A percentile compares a stretch with the other conserved stretches of the same genome.
Evolutionary conservation across 2,888 invertebrate genomes (phyloP).

Genomic region (Brassicogethes aeneus): DNA sequence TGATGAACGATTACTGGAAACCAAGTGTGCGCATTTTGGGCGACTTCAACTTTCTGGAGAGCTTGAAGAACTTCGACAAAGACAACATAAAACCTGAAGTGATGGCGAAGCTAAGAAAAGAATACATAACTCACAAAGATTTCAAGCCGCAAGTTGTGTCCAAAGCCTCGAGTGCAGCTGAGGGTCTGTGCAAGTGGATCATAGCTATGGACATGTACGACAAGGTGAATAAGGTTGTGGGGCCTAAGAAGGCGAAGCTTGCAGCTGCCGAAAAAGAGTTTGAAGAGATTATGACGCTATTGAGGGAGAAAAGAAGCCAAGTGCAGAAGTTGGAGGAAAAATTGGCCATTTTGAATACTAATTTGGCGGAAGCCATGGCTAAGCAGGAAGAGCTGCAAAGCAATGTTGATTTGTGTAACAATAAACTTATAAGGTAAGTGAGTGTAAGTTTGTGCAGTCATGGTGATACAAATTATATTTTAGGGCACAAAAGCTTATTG

Average conservation of each 20-base stretch:
- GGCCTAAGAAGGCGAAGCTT: constrained; percentile 77
- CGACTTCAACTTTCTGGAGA: constrained; percentile 70
- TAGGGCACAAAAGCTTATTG: constrained; percentile 22
- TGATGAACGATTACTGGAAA: constrained; percentile 75
- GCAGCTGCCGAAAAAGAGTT: constrained; percentile 74
- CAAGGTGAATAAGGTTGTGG: constrained; percentile 70
- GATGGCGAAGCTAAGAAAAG: constrained; percentile 67
- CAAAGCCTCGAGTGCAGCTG: constrained; percentile 89
- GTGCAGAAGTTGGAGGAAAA: constrained; percentile 68
- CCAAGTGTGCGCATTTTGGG: constrained; percentile 65
- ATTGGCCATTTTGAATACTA: constrained; percentile 61
- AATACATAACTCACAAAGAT: constrained; percentile 64
- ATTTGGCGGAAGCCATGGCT: constrained; percentile 54
- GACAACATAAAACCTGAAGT: constrained; percentile 68
- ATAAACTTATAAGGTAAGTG: constrained; percentile 73
- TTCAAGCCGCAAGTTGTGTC: constrained; percentile 74
- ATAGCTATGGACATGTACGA: constrained; percentile 86
- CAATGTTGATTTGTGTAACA: constrained; percentile 70
- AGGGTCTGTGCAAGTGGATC: constrained; percentile 88
- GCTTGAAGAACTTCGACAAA: constrained; percentile 71
- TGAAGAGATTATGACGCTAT: constrained; percentile 71
- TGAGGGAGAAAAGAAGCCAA: constrained; percentile 74
- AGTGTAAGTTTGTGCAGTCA: no score
- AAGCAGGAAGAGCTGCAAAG: constrained; percentile 62
- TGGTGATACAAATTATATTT: no score